Base-by-base conservation (phyloP, 2,888 invertebrate genomes). In the Plebejus argus region DNA sequence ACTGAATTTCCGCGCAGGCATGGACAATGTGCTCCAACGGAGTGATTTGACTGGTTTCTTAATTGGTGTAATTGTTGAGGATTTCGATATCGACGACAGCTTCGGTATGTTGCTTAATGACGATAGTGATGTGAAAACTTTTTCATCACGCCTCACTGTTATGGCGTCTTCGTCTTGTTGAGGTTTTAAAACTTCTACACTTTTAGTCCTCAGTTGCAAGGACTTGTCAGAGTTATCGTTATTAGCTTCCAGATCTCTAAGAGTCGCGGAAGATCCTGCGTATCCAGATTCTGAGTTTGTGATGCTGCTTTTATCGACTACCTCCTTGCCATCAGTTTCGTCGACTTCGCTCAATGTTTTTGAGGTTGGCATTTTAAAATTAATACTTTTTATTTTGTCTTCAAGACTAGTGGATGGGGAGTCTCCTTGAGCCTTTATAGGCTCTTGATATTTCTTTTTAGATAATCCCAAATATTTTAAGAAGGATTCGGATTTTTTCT, bases 281-380 rank as follows among this genome's bases (percentile, higher is more conserved):
- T 88, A 89, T 18, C 88, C 89, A 66, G 90, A 90, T 82, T 90
- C 89, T 66, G 91, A 89, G 49, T 84, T 86, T 81, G 86, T 88
- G 58, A 84, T 87, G 82, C 88, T 89, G 3, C 81, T 81, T 80
- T 85, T 84, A 78, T 89, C 58, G 15, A 61, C 28, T 61, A 72
- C 39, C 20, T 72, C 70, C 45, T 39, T 23, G 20, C 23, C 12
- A 61, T 61, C 61, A 61, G 23, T 23, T 61, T 23, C 61, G 4
- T 61, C 20, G 10, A 61, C 61, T 23, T 23, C 61, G 23, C 10
- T 61, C 20, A 10, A 10, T 45, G 80, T 70, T 35, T 78, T 23
- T 45, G 78, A 76, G 49, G 39, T 33, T 8, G 28, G 28, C 66
- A 66, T 66, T 66, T 66, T 66, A 33, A 66, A 66, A 28, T 66